phyloP scores from a whole-genome alignment of 2,888 invertebrate species.

The Incurvaria masculella region DNA sequence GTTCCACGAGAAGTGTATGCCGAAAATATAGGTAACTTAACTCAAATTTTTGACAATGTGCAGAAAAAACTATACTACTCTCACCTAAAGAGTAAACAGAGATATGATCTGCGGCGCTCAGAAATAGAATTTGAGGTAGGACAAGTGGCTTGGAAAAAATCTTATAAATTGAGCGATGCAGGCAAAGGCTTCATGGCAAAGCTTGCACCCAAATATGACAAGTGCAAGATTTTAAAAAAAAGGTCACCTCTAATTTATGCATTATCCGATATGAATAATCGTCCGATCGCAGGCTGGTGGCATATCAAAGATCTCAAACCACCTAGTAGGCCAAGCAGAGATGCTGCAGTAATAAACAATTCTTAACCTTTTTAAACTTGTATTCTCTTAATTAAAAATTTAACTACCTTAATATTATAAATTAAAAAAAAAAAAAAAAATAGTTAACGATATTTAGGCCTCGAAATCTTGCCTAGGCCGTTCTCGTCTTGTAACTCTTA shows the following conservation, averaged over 20 bases:
- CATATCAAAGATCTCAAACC: background rate
- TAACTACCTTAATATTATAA: no score
- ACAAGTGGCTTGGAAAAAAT: conserved; percentile 5
- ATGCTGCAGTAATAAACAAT: no score
- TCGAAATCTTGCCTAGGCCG: no score
- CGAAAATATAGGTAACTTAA: conserved; percentile 13
- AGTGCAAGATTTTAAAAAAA: background rate
- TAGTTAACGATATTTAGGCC: no score
- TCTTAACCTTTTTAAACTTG: no score
- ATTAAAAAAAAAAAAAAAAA: no score
- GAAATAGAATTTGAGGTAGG: conserved; percentile 15
- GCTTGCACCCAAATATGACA: conserved; percentile 5
- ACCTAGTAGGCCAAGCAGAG: no score
- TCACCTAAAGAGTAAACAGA: conserved; percentile 12
- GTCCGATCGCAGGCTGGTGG: background rate
- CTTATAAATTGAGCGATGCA: background rate
- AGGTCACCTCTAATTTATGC: conserved; percentile 5
- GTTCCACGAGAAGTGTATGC: conserved; percentile 13
- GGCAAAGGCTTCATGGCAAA: conserved; percentile 1
- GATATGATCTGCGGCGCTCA: conserved; percentile 15
- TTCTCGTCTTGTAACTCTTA: no score
- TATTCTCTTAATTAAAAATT: no score
- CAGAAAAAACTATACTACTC: conserved; percentile 10
- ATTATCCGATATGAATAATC: background rate
- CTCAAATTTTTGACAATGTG: conserved; percentile 14